These are phyloP conservation scores for Heliocidaris tuberculata DNA, from an alignment of 35 echinoderm and acorn worm genomes.

Conservation along the genomic window DNA sequence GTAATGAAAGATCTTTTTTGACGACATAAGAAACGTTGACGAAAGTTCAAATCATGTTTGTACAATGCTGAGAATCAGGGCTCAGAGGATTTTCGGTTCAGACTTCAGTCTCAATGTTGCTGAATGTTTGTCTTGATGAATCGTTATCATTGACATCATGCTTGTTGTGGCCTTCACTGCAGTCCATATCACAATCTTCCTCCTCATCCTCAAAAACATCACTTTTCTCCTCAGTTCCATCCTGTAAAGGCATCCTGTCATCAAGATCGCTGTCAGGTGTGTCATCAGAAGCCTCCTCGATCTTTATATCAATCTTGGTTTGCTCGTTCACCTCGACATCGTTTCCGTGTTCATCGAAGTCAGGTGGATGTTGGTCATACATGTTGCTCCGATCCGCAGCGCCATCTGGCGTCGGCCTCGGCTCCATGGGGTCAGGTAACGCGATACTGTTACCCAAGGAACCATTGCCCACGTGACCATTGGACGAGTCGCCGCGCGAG, in stretches of 20 bases:
- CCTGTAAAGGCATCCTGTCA: not conserved
- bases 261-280: slow-evolving; percentile 30
- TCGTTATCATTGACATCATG: not conserved
- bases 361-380: slow-evolving; percentile 16
- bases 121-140: not conserved
- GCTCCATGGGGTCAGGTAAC: slow-evolving; percentile 34
- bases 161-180: not conserved
- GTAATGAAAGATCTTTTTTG: slow-evolving; percentile 11
- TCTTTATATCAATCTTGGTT: slow-evolving; percentile 43
- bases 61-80: not conserved
- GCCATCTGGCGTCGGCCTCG: slow-evolving; percentile 36
- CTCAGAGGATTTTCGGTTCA: not conserved
- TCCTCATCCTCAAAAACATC: slow-evolving; percentile 47
- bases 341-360: slow-evolving; percentile 5
- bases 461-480: slow-evolving; percentile 57
- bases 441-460: slow-evolving; percentile 44
- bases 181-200: slow-evolving; percentile 4
- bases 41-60: not conserved
- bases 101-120: slow-evolving; percentile 60
- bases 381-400: slow-evolving; percentile 35
- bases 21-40: not conserved
- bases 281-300: slow-evolving; percentile 32
- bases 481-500: not conserved
- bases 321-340: slow-evolving; percentile 26
- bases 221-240: not conserved